Evolutionary conservation across 2,797 vertebrate genomes (phyloP), one percentile per base, ranked within the genome.

Genomic region (Alauda arvensis): DNA sequence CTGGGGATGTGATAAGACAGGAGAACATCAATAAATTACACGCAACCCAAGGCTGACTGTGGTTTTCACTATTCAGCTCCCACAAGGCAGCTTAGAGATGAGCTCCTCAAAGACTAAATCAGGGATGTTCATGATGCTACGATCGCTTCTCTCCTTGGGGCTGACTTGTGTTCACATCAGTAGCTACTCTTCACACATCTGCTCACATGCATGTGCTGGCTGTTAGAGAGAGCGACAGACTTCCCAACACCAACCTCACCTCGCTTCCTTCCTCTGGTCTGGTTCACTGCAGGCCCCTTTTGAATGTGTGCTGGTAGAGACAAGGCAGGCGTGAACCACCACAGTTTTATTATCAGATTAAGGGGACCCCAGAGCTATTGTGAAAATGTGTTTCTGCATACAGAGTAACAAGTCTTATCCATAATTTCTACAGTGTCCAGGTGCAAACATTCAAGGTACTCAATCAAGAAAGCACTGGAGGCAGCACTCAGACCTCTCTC

Each of bases 71-170:
- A 12, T 42, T 65, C 57, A 80, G 67, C 33, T 93, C 37, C 69
- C 55, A 62, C 11, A 59, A 62, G 55, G 34, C 69, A 91, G 40
- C 0, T 0, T 1, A 25, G 29, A 34, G 51, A 0, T 29, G 24
- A 80, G 37, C 55, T 68, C 66, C 46, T 75, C 51, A 42, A 79
- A 83, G 25, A 55, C 52, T 17, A 21, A 59, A 81, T 10, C 15
- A 43, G 43, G 14, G 4, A 19, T 46, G 34, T n/a, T 75, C 10
- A 7, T 1, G 5, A 29, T 15, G 20, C 51, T 77, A 34, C 48
- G 63, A 14, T 31, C 24, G 31, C 17, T 72, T 60, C 29, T 26
- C 23, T 37, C 31, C 28, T 40, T 18, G 24, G 46, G 20, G 34
- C 12, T 68, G 31, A n/a, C 13, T 83, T 79, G 18, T 31, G 29